A percentile compares a stretch with the other conserved stretches of the same genome.
phyloP scores from a whole-genome alignment of 2,888 invertebrate genomes.

The Eupelmus urozonus region DNA sequence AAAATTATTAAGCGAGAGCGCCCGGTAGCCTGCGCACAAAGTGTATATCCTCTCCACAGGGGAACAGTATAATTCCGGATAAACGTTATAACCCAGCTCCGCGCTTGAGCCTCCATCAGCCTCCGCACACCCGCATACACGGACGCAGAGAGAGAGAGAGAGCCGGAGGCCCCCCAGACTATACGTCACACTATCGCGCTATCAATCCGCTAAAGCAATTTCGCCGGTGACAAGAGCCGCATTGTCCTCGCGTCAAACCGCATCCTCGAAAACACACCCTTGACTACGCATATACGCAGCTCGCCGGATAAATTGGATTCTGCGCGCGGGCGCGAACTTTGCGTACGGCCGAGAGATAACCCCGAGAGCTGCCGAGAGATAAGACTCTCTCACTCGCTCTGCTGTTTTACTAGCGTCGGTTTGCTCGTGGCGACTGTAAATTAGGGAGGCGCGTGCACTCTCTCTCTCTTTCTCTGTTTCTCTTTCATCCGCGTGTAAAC shows the following conservation, averaged over 20 bases:
- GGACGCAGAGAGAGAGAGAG: too few relatives aligned
- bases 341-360: too few relatives aligned
- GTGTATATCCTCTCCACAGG: too few relatives aligned
- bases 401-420: too few relatives aligned
- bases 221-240: constrained; percentile 25
- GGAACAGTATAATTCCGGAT: constrained; percentile 1
- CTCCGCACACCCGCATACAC: too few relatives aligned
- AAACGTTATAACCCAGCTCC: not conserved
- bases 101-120: not conserved
- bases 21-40: too few relatives aligned
- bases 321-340: not conserved
- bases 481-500: not conserved
- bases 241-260: constrained; percentile 37
- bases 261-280: constrained; percentile 27
- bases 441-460: not conserved
- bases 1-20: constrained; percentile 3
- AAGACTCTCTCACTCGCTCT: too few relatives aligned
- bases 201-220: constrained; percentile 30
- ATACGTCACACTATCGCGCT: not conserved
- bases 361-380: too few relatives aligned
- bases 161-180: too few relatives aligned
- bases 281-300: not conserved
- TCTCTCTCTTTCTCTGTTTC: too few relatives aligned
- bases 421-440: too few relatives aligned
- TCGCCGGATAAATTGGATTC: constrained; percentile 32